These are phyloP conservation scores for Lutraria rhynchaena DNA, from an alignment of 1,140 invertebrate species.

Conservation along the genomic window DNA sequence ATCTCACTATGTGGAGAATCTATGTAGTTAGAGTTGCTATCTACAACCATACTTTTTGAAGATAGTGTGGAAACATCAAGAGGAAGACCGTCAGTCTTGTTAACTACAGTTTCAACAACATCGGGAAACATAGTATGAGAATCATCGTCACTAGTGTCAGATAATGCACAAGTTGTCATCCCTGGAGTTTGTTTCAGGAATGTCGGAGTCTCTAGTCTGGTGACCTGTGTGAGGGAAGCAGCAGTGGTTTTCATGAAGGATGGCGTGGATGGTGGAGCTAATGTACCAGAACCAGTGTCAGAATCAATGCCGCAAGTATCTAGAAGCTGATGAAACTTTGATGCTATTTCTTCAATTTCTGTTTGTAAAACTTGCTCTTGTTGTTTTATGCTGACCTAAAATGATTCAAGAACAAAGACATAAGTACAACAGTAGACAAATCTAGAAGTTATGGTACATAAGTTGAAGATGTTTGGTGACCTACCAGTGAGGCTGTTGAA, in stretches of 20 bases:
- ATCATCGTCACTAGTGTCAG: constrained; percentile 58
- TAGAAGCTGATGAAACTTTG: constrained; percentile 70
- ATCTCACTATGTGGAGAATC: constrained; percentile 58
- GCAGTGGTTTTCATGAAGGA: constrained; percentile 60
- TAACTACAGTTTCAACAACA: constrained; percentile 31
- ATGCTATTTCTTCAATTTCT: constrained; percentile 72
- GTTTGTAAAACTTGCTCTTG: constrained; percentile 68
- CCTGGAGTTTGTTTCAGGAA: constrained; percentile 45
- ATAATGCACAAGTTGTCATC: constrained; percentile 32
- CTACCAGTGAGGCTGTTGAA: no score
- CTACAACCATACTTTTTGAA: constrained; percentile 63
- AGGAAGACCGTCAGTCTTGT: constrained; percentile 52
- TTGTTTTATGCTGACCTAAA: constrained; percentile 72
- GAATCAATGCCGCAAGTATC: constrained; percentile 67
- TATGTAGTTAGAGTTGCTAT: constrained; percentile 68
- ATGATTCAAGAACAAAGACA: constrained; percentile 21
- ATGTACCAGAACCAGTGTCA: constrained; percentile 29
- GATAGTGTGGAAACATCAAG: constrained; percentile 45
- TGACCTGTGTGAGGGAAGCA: constrained; percentile 54
- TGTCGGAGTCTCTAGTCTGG: constrained; percentile 54
- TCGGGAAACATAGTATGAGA: constrained; percentile 43
- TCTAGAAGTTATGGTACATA: no score
- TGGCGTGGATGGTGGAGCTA: constrained; percentile 63
- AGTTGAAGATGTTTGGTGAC: no score
- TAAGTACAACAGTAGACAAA: no score